Conservation (phyloP, 2,888 invertebrate species). For the Stenoptilia bipunctidactyla region DNA sequence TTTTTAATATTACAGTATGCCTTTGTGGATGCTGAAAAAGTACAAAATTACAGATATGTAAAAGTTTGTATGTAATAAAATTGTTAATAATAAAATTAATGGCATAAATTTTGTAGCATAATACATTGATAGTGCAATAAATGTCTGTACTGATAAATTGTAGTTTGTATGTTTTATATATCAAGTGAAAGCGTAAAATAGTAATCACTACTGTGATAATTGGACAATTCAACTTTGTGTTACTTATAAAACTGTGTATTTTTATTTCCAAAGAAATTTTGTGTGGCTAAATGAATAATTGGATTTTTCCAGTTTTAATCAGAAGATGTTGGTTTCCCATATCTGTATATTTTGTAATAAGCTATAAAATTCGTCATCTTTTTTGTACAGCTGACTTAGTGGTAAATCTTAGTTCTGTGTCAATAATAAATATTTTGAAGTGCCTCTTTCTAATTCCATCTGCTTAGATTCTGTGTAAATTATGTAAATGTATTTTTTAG, state of each 20-base stretch:
- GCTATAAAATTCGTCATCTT: too few species aligned
- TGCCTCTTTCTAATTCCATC: slow-evolving; percentile 57
- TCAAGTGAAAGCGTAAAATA: slow-evolving; percentile 16
- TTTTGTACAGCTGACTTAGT: too few species aligned
- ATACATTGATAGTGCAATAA: slow-evolving; percentile 59
- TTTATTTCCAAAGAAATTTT: slow-evolving; percentile 48
- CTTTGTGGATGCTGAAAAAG: slow-evolving; percentile 47
- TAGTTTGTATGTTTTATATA: slow-evolving; percentile 23
- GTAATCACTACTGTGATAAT: slow-evolving; percentile 30
- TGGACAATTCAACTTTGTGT: neutral
- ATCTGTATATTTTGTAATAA: too few species aligned
- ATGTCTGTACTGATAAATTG: slow-evolving; percentile 25
- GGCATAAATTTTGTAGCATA: slow-evolving; percentile 47
- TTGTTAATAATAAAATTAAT: slow-evolving; percentile 35
- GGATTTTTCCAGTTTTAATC: too few species aligned
- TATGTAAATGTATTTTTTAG: slow-evolving; percentile 58
- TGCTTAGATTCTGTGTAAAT: slow-evolving; percentile 52
- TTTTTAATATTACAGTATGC: slow-evolving; percentile 24
- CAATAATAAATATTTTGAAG: slow-evolving; percentile 38
- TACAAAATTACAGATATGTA: slow-evolving; percentile 58
- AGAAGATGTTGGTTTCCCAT: too few species aligned
- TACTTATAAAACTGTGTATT: slow-evolving; percentile 28
- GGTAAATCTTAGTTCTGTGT: neutral
- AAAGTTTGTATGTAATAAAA: slow-evolving; percentile 25
- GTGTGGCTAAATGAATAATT: slow-evolving; percentile 30